These are phyloP conservation scores for Scaptodrosophila latifasciaeformis DNA, from an alignment of 2,888 invertebrate genomes.

Conservation along the genomic window DNA sequence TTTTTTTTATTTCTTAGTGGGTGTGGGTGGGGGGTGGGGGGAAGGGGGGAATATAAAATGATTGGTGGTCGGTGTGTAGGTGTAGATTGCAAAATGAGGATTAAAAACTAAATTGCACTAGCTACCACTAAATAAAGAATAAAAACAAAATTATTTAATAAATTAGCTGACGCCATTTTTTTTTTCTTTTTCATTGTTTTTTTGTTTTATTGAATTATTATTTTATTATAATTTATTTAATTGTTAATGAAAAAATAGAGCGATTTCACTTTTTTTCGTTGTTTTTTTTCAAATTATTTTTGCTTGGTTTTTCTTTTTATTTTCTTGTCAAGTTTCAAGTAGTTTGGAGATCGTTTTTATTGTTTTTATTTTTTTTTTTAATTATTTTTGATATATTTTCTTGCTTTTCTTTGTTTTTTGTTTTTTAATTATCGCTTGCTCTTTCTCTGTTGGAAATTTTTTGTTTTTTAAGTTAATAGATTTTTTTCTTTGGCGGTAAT, in stretches of 20 bases:
- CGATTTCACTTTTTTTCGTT: conserved; percentile 5
- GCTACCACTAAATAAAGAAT: conserved; percentile 73
- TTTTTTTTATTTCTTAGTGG: neutral
- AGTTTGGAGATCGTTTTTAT: conserved; percentile 55
- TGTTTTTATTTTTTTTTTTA: conserved; percentile 31
- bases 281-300: conserved; percentile 16
- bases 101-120: conserved; percentile 73
- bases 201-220: conserved; percentile 4
- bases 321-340: conserved; percentile 36
- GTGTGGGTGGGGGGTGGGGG: too few relatives aligned
- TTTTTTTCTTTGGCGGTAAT: conserved; percentile 73
- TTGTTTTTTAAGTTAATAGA: conserved; percentile 25
- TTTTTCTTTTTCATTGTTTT: conserved; percentile 12
- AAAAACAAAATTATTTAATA: conserved; percentile 66
- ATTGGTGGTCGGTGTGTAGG: neutral
- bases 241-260: conserved; percentile 20
- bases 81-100: conserved; percentile 27
- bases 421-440: conserved; percentile 28
- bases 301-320: conserved; percentile 16
- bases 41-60: conserved; percentile 9
- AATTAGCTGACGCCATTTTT: conserved; percentile 50
- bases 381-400: conserved; percentile 21
- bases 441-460: conserved; percentile 7
- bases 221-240: conserved; percentile 27
- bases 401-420: conserved; percentile 25